These are phyloP conservation scores for Villa cingulata DNA, from an alignment of 2,888 invertebrate species.

Conservation along the genomic window DNA sequence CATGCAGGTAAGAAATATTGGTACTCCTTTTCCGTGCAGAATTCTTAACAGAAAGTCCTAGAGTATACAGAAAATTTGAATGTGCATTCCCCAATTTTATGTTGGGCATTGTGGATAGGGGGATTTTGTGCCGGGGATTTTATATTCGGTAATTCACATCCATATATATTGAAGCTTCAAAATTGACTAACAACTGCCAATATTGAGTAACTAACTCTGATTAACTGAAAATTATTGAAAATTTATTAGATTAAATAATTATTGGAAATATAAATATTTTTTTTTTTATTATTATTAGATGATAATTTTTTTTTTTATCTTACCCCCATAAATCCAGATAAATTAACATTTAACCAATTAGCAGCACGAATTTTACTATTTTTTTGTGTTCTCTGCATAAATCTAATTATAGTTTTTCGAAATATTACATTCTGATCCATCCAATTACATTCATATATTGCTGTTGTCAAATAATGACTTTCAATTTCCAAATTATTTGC, in stretches of 20 bases:
- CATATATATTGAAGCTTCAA: no score
- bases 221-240: background rate
- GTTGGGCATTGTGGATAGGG: no score
- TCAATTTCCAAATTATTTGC: background rate
- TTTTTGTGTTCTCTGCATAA: background rate
- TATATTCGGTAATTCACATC: no score
- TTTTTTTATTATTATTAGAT: background rate
- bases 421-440: background rate
- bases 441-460: background rate
- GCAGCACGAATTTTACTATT: background rate
- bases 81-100: no score
- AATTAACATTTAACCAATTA: background rate
- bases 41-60: no score
- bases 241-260: no score
- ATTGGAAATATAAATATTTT: no score
- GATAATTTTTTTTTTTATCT: background rate
- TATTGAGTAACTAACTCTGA: background rate
- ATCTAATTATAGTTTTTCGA: constrained; percentile 9
- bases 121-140: no score
- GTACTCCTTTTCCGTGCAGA: no score
- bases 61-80: no score
- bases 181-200: background rate
- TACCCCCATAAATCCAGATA: background rate
- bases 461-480: background rate
- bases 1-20: no score